Evolutionary conservation across 2,113 vertebrate genomes (phyloP).

Genomic region (Sclerurus mexicanus): DNA sequence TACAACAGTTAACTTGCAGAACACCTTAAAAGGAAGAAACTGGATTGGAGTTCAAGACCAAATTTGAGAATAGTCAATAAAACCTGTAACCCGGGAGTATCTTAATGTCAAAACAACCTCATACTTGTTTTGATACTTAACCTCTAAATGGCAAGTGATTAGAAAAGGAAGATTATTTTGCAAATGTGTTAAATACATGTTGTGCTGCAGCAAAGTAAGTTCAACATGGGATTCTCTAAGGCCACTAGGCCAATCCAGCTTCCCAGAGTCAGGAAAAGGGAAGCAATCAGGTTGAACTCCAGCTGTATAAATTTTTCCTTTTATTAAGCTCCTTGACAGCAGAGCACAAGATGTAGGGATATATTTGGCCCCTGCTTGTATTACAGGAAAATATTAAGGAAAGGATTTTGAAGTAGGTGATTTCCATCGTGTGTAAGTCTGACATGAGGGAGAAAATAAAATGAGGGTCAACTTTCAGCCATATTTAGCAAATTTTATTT

Average conservation of each 20-base stretch:
- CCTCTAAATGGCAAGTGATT: neutral
- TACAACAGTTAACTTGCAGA: neutral
- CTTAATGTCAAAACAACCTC: neutral
- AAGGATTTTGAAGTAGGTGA: conserved; percentile 18
- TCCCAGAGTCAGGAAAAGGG: conserved; percentile 29
- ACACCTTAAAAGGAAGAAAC: neutral
- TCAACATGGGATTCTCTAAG: neutral
- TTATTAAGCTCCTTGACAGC: conserved; percentile 43
- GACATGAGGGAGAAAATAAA: neutral
- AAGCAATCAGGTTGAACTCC: neutral
- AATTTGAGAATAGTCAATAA: neutral
- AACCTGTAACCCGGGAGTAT: neutral
- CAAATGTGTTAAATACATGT: neutral
- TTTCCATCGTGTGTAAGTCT: neutral
- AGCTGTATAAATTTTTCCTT: conserved; percentile 41
- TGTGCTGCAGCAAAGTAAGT: neutral
- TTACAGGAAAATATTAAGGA: conserved; percentile 51
- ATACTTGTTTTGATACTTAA: neutral
- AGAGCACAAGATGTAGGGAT: neutral
- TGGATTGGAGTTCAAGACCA: neutral
- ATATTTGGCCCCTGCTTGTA: neutral
- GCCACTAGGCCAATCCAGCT: neutral
- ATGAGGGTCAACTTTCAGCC: neutral
- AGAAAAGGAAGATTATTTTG: neutral
- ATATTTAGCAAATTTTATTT: neutral